Evolutionary conservation across 2,113 vertebrate genomes (phyloP), one percentile per base, ranked within the genome.

Genomic region (Toxotes chatareus): DNA sequence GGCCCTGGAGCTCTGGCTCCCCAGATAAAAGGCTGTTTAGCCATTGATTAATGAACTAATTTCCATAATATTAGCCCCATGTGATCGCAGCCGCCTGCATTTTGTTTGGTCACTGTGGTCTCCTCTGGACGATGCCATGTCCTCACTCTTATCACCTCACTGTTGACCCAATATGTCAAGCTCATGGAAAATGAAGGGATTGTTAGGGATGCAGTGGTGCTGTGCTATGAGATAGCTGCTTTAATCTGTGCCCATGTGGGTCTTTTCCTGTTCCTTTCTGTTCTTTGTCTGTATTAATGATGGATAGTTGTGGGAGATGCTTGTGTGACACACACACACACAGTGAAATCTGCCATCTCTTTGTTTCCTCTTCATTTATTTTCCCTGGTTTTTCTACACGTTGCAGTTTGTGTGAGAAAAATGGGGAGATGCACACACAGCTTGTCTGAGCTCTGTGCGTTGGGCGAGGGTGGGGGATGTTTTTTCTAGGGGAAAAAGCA

Each of bases 21-120:
- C 60, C 87, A 90, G 90, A 94, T 94, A 94, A 93, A 94, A 93
- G 87, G 82, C 80, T 76, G 76, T 77, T 89, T 80, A 70, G 88
- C 86, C 85, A 93, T 91, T 94, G 93, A 95, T 95, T 93, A 92
- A 94, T 94, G 83, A 93, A 85, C 84, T 86, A 0, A 94, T 95
- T 93, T 94, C 86, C 93, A 93, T 94, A 92, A 93, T 93, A 92
- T 93, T 88, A 92, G 88, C 80, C 78, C 72, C 74, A 57, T 90
- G 85, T 77, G 84, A 91, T 89, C 85, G 73, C 80, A 69, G 68
- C 77, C 60, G 55, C 46, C 78, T 34, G 27, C 49, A 42, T 72
- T 72, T 75, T 70, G 68, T 82, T 88, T 80, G 63, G 69, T 70
- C 51, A 67, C 70, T 49, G 44, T 19, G 7, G 47, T 76, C 42